A percentile compares a stretch with the other conserved stretches of the same genome.
Evolutionary conservation across 2,888 invertebrate species (phyloP).

Genomic region (Drosophila dives): DNA sequence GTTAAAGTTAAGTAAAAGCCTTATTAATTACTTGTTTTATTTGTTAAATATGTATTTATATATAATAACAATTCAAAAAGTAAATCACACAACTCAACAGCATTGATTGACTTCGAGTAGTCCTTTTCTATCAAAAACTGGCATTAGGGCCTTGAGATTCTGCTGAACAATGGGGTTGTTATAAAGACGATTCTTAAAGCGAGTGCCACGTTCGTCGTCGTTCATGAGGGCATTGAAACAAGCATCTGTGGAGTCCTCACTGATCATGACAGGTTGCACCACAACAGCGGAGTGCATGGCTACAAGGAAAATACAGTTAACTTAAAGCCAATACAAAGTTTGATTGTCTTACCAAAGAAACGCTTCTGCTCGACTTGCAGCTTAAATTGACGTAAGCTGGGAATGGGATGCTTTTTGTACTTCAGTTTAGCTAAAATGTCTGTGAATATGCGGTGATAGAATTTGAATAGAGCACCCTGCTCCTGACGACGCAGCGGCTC

Average conservation of each 20-base stretch:
- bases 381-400: constrained; percentile 79
- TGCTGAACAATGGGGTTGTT: constrained; percentile 81
- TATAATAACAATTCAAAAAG: too few relatives aligned
- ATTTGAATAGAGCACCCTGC: constrained; percentile 79
- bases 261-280: constrained; percentile 82
- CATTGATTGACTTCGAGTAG: constrained; percentile 80
- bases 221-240: constrained; percentile 83
- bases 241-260: constrained; percentile 81
- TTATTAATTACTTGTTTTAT: not conserved
- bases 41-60: not conserved
- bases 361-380: constrained; percentile 77
- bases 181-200: constrained; percentile 81
- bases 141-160: constrained; percentile 80
- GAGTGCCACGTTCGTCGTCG: constrained; percentile 80
- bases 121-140: constrained; percentile 81
- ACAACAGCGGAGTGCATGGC: constrained; percentile 81
- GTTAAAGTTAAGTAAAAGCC: not conserved
- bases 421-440: constrained; percentile 70
- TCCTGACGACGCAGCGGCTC: constrained; percentile 78
- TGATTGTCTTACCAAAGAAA: constrained; percentile 74
- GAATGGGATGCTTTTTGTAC: constrained; percentile 75
- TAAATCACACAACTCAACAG: constrained; percentile 10
- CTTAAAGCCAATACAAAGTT: accelerated
- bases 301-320: constrained; percentile 31
- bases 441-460: constrained; percentile 76